A percentile compares a stretch with the other conserved stretches of the same genome.
Evolutionary conservation across 2,113 vertebrate species (phyloP).

Genomic region (Chaetorhynchus papuensis): DNA sequence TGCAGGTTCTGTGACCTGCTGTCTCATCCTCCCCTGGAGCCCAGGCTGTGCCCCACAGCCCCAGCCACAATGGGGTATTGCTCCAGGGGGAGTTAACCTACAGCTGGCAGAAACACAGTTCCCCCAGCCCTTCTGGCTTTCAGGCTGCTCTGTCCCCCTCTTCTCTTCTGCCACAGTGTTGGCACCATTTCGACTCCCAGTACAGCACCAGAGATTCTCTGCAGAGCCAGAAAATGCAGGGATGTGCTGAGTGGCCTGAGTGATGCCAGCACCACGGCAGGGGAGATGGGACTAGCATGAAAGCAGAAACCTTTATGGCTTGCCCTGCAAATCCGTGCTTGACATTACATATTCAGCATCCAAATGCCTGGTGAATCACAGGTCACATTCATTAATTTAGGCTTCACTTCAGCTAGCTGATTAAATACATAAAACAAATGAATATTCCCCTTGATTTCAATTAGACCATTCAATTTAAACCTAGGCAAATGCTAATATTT

Average conservation of each 20-base stretch:
- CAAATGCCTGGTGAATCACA: conserved; percentile 14
- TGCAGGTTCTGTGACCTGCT: not conserved
- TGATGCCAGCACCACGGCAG: not conserved
- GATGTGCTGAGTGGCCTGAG: not conserved
- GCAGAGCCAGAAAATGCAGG: not conserved
- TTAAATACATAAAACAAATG: conserved; percentile 44
- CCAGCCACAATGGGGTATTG: not conserved
- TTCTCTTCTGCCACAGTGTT: not conserved
- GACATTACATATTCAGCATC: not conserved
- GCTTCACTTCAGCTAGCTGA: conserved; percentile 46
- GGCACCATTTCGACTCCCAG: not conserved
- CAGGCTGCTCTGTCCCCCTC: not conserved
- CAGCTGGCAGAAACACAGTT: not conserved
- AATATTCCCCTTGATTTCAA: conserved; percentile 52
- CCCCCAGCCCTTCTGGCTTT: not conserved
- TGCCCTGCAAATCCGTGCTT: conserved; percentile 3
- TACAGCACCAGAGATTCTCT: not conserved
- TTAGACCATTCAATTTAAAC: conserved; percentile 35
- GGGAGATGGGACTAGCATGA: not conserved
- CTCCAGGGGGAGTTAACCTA: not conserved
- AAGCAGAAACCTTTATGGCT: not conserved
- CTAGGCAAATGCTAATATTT: conserved; percentile 13
- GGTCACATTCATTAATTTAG: conserved; percentile 43
- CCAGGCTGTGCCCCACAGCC: not conserved
- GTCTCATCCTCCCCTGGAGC: fast-evolving